Conservation (phyloP, 2,797 vertebrate species). For the Poecilia wingei region DNA sequence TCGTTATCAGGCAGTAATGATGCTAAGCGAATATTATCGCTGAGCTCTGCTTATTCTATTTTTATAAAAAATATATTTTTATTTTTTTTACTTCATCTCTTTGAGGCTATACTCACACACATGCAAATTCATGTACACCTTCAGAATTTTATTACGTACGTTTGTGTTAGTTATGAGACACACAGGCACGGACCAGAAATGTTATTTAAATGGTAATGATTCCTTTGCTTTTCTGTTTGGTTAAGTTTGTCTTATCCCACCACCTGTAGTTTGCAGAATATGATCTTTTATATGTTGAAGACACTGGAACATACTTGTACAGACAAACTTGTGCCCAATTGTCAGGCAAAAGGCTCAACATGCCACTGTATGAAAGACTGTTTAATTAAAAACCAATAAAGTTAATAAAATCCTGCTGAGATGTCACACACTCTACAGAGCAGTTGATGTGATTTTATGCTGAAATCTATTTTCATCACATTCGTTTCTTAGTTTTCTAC, state of each 20-base stretch:
- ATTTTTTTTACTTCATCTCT: conserved; percentile 1
- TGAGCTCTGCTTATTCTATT: conserved; percentile 13
- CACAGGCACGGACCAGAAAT: conserved; percentile 42
- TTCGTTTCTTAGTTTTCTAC: conserved; percentile 20
- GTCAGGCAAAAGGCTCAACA: conserved; percentile 24
- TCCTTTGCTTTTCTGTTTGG: conserved; percentile 71
- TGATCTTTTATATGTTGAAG: conserved; percentile 56
- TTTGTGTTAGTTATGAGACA: conserved; percentile 47
- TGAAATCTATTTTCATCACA: conserved; percentile 29
- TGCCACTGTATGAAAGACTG: conserved; percentile 47
- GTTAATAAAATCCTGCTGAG: conserved; percentile 56
- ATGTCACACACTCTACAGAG: conserved; percentile 43
- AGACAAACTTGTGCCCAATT: conserved; percentile 23
- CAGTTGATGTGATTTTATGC: conserved; percentile 47
- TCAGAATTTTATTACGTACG: conserved; percentile 20
- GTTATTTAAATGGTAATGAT: conserved; percentile 80
- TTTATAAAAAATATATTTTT: conserved; percentile 9
- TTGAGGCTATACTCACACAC: conserved; percentile 13
- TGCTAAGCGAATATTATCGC: not conserved
- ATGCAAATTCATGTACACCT: conserved; percentile 14
- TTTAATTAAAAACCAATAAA: conserved; percentile 73
- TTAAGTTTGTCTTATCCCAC: conserved; percentile 69
- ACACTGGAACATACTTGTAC: conserved; percentile 15
- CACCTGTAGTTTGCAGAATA: conserved; percentile 75
- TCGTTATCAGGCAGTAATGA: not conserved